Base-by-base conservation (phyloP, 2,888 invertebrate species). In the Megaustenia siamemsis region DNA sequence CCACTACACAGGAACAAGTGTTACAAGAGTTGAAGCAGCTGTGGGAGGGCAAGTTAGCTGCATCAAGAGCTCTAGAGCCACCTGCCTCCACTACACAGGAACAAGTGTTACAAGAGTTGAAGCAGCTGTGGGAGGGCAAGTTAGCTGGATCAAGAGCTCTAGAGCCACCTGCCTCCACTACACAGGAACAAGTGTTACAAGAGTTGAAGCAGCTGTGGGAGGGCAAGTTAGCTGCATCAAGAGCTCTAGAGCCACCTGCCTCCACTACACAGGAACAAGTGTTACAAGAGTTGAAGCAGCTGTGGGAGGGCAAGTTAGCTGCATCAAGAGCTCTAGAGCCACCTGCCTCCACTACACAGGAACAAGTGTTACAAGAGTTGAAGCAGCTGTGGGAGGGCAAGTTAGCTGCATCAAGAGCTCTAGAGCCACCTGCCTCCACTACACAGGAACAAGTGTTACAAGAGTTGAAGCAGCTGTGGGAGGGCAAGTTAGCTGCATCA, bases 131-230 rank as follows among this genome's bases (percentile, higher is more conserved):
- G 99, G 98, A 98, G 93, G 96, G 96, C 21, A 98, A 98, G 94
- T 94, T 99, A 88, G 95, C 96, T 92, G 96, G 97, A 76, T 98
- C 97, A 92, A 98, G 98, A 93, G 98, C 98, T 10, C 96, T 98
- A 90, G 98, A 98, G 92, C 95, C 96, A 90, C 95, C 95, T 73
- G 95, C 95, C 71, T 96, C 96, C 79, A 86, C 91, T 40, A 92
- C 92, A 53, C 89, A 90, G 10, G 92, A 91, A 43, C n/a, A n/a
- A n/a, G n/a, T n/a, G n/a, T n/a, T n/a, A n/a, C n/a, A n/a, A n/a
- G n/a, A n/a, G n/a, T n/a, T n/a, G n/a, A n/a, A n/a, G n/a, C 86
- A 94, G 94, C 86, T 97, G 91, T 99, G 99, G 99, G 98, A 98
- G 93, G 96, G 96, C 21, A 98, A 98, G 94, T 94, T 99, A 88